Base-by-base conservation (phyloP, 2,888 invertebrate genomes). In the Drosophila ezoana region DNA sequence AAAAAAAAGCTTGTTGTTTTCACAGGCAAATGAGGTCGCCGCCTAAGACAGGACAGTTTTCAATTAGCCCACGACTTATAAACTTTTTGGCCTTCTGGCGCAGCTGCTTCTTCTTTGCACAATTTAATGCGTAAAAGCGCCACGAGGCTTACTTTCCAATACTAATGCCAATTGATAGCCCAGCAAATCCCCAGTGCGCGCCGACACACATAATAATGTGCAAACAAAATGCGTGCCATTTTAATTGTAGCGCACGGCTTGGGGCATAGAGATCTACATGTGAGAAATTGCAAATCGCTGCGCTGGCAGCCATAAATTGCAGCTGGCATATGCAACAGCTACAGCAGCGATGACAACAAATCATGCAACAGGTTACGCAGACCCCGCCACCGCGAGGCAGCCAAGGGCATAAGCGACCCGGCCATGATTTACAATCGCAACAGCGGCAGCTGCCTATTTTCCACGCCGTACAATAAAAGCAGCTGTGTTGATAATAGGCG, bases 331-430 rank as follows among this genome's bases (percentile, higher is more conserved):
- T 72, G 74, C 74, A 73, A 58, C 54, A 65, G 59, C 47, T 23
- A 57, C n/a, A 37, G 10, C 38, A 13, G 35, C 23, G 5, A 20
- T 18, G 49, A 41, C 44, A 54, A 88, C 81, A 84, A 77, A 83
- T 78, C 84, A 86, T 83, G 84, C 87, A 87, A 88, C 87, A 85
- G 81, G 85, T 81, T 78, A 62, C 80, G 64, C 45, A 57, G 49
- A 57, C 44, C 28, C 8, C 45, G 8, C 40, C 52, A 67, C 74
- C 66, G 28, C 59, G 53, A 13, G 8, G 44, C 48, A 40, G 37
- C 56, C 59, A 72, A 54, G 64, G 81, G 35, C 81, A 69, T 51
- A 54, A 58, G 66, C 52, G 58, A 66, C 47, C 38, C 67, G 45
- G 52, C 35, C 53, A 79, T 84, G 85, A 87, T 85, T 83, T 87